Evolutionary conservation across 2,888 invertebrate species (phyloP), one percentile per base, ranked within the genome.

Genomic region (Cephus runcator): DNA sequence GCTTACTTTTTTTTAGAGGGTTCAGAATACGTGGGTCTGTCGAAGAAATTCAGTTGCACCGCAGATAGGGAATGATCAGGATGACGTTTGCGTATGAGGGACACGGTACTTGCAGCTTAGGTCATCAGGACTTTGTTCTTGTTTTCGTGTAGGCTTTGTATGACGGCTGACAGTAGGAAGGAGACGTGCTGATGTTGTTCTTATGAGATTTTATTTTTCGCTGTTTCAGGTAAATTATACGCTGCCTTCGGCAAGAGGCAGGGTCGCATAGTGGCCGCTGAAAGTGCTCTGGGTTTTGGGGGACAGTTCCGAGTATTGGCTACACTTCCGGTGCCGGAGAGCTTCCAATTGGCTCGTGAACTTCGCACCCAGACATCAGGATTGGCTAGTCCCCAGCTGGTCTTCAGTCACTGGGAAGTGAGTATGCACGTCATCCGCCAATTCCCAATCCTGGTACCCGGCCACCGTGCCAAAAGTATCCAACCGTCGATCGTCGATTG

Each of bases 401-500:
- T 97, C 86, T 99, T 99, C 93, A 98, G 98, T 90, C 99, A 99
- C 92, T 99, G 99, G 97, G 98, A 99, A 96, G 97, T 98, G 89
- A 93, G 93, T 89, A 81, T 79, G 12, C 9, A 9, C 56, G 9
- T 6, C 6, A 56, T 56, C 56, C 23, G 2, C 23, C 23, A 56
- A 23, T 23, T 23, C 56, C 23, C 23, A 23, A 56, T 56, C 56
- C 23, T 9, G 56, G 23, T 56, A 56, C 56, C 56, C 56, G 1
- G 56, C 9, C 23, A 40, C 36, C 36, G 12, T 12, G 36, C 15
- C 40, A 40, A 40, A 40, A 40, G 15, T 15, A 15, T 40, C 40
- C 6, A 15, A 15, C 15, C 4, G 40, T 40, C 15, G 15, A 40
- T 15, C 40, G 6, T 15, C 40, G 15, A 40, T 40, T 40, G 6